phyloP scores from a whole-genome alignment of 1,140 invertebrate genomes.

The Sitodiplosis mosellana region DNA sequence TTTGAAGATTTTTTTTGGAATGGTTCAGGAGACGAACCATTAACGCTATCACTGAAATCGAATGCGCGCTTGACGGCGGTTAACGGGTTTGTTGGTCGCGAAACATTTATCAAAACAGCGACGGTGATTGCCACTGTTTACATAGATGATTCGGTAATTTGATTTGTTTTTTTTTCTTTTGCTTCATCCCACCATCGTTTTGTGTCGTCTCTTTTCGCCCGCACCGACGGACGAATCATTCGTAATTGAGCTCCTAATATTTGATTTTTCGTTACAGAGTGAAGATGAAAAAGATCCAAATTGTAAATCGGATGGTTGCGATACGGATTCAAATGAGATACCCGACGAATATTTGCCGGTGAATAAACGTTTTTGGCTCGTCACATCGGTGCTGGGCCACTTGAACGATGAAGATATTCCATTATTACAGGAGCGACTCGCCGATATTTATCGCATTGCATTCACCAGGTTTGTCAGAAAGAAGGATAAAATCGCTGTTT shows the following conservation, averaged over 20 bases:
- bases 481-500: too few relatives aligned
- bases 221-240: too few relatives aligned
- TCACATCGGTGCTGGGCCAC: conserved; percentile 46
- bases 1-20: conserved; percentile 76
- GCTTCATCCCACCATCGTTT: too few relatives aligned
- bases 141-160: conserved; percentile 24
- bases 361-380: conserved; percentile 53
- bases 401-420: conserved; percentile 24
- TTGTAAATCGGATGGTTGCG: not conserved
- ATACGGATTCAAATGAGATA: not conserved
- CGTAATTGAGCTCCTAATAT: too few relatives aligned
- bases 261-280: not conserved
- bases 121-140: conserved; percentile 45
- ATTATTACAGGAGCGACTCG: conserved; percentile 35
- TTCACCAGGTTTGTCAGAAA: conserved; percentile 40
- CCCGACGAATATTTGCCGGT: conserved; percentile 11
- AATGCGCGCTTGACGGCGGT: conserved; percentile 21
- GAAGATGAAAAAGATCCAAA: not conserved
- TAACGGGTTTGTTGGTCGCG: conserved; percentile 8
- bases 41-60: conserved; percentile 22
- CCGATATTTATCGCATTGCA: conserved; percentile 40
- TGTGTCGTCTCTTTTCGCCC: too few relatives aligned
- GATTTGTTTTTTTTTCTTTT: not conserved
- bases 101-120: conserved; percentile 23
- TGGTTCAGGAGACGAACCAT: conserved; percentile 54